Base-by-base conservation (phyloP, 2,113 vertebrate genomes). In the Grantiella picta region DNA sequence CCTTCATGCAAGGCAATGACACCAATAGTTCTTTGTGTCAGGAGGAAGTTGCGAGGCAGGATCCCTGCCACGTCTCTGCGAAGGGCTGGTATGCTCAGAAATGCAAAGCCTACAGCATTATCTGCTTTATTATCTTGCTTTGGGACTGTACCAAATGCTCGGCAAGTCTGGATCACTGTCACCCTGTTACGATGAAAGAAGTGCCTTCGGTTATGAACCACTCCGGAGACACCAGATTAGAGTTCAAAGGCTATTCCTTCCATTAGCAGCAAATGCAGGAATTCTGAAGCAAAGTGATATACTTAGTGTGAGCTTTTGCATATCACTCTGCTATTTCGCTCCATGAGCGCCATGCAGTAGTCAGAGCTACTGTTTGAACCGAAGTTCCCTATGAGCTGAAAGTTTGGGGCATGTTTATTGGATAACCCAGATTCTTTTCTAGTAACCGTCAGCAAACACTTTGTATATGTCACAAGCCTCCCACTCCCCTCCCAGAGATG, bases 181-280 rank as follows among this genome's bases (percentile, higher is more conserved):
- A 96, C 95, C 93, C 94, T 72, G 86, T 86, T 96, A 90, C 33
- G 92, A 92, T 96, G 95, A 96, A 96, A 96, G 94, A 94, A 95
- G 93, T 93, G 94, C 90, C 93, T 94, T 97, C 0, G 6, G 86
- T 94, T 96, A 92, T 84, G 86, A 94, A 53, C 88, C 28, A 8
- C 87, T 94, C 93, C 18, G 76, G 93, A 93, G 92, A 93, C 94
- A 89, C 94, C 80, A 95, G 92, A 97, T 96, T 94, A 96, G 95
- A 95, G 93, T 96, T 97, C 94, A 96, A 95, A 96, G 95, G 86
- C 93, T 95, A 54, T 25, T 96, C 81, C 93, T 84, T 92, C 82
- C 90, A 75, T 92, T 92, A 94, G 80, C 82, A 86, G 94, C 80
- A 95, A 96, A 95, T 65, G 80, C 72, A 93, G 94, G 95, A 94